Evolutionary conservation across 1,140 invertebrate genomes (phyloP), one percentile per base, ranked within the genome.

Genomic region (Cyphomyrmex costatus): DNA sequence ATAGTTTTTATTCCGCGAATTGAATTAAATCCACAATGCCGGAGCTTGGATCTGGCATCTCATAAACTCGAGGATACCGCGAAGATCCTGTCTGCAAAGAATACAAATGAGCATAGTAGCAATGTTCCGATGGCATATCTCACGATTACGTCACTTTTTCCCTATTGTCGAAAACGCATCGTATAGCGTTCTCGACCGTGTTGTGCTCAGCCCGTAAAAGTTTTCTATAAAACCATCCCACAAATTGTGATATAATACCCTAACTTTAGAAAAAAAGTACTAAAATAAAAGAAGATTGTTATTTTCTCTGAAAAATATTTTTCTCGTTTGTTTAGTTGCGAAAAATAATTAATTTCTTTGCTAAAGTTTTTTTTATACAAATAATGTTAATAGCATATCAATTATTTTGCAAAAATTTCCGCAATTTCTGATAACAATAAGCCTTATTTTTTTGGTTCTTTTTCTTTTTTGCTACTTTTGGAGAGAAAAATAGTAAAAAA

Each of bases 41-140:
- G 42, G 53, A 49, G 12, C 53, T 49, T 27, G 68, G 53, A 74
- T 74, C 27, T 74, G 53, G 14, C 68, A 56, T 74, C 68, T 83
- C 66, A 19, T 82, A 82, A 82, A 71, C 36, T 46, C 68, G 36
- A 60, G 27, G 14, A n/a, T 61, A 73, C 2, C 53, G 24, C 36
- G 68, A 73, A 49, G 24, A 74, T 49, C 53, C 74, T 42, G 42
- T 83, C 27, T 27, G 53, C 21, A n/a, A 83, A 60, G 53, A 73
- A 73, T 83, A 74, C 33, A n/a, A 83, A 83, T 74, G 68, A 74
- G 78, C 14, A 42, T 56, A 58, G 14, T 70, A 70, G 58, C 51
- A 42, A 36, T 63, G 53, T 53, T 33, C 12, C 14, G 14, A 61
- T 49, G 6, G 68, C 53, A 33, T 83, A 83, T 61, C 58, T 83